Conservation (phyloP, 2,888 invertebrate genomes). For the Geophilus truncorum region DNA sequence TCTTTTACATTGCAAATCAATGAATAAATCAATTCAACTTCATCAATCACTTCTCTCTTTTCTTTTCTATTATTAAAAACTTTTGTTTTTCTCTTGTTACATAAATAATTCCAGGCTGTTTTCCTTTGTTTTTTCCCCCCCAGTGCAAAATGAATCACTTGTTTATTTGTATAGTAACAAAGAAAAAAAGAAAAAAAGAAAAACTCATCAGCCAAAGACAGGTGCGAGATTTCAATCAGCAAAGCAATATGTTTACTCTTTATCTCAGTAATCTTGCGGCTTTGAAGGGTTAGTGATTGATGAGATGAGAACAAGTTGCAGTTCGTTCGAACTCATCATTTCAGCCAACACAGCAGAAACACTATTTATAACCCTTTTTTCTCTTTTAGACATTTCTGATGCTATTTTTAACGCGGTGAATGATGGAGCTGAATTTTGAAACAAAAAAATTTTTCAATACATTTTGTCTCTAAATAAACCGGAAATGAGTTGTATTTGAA, state of each 20-base stretch:
- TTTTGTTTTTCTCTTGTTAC: neutral
- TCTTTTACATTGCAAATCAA: neutral
- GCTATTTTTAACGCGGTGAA: no score
- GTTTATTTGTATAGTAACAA: no score
- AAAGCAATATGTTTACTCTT: neutral
- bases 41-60: no score
- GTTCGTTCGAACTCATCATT: neutral
- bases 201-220: neutral
- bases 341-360: no score
- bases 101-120: no score
- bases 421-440: no score
- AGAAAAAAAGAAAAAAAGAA: no score
- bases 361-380: neutral
- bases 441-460: no score
- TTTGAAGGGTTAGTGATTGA: neutral
- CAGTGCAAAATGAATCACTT: neutral
- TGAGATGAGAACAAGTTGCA: neutral
- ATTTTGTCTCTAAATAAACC: neutral
- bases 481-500: neutral
- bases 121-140: no score
- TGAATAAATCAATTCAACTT: neutral
- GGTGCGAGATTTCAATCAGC: neutral
- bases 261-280: neutral
- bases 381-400: neutral
- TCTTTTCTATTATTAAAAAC: neutral